Conservation (phyloP, 2,888 invertebrate species). For the Spodoptera exigua region DNA sequence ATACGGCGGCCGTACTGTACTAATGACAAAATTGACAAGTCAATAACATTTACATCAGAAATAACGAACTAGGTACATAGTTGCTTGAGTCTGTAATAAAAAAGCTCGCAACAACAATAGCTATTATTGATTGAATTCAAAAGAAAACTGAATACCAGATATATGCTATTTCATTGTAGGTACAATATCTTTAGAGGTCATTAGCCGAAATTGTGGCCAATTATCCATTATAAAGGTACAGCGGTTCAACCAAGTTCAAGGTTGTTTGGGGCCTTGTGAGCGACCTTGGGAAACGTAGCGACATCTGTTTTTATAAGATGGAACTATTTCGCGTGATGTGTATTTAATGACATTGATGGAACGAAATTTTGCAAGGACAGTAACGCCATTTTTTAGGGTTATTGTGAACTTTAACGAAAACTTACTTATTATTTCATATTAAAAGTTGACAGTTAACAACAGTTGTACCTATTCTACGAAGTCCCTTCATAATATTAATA, state of each 20-base stretch:
- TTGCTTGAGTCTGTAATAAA: too few species aligned
- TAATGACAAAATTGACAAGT: too few species aligned
- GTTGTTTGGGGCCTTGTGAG: conserved; percentile 15
- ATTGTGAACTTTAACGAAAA: conserved; percentile 2
- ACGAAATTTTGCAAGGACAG: conserved; percentile 12
- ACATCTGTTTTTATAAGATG: conserved; percentile 33
- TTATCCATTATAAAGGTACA: conserved; percentile 18
- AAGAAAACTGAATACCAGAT: too few species aligned
- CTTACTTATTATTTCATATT: too few species aligned
- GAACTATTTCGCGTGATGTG: conserved; percentile 16
- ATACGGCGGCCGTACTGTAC: too few species aligned
- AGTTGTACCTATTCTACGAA: too few species aligned
- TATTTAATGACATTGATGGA: conserved; percentile 10
- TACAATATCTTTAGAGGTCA: conserved; percentile 12
- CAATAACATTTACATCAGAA: too few species aligned
- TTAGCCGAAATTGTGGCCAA: conserved; percentile 14
- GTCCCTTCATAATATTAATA: too few species aligned
- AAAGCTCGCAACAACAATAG: too few species aligned
- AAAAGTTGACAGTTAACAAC: too few species aligned
- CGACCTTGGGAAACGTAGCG: conserved; percentile 38
- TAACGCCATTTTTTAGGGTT: conserved; percentile 33
- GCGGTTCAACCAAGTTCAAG: conserved; percentile 34
- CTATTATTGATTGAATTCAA: too few species aligned
- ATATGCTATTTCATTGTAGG: conserved; percentile 2
- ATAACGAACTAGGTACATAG: too few species aligned